These are phyloP conservation scores for Dryoscopus gambensis DNA, from an alignment of 2,113 vertebrate species.

Conservation along the genomic window DNA sequence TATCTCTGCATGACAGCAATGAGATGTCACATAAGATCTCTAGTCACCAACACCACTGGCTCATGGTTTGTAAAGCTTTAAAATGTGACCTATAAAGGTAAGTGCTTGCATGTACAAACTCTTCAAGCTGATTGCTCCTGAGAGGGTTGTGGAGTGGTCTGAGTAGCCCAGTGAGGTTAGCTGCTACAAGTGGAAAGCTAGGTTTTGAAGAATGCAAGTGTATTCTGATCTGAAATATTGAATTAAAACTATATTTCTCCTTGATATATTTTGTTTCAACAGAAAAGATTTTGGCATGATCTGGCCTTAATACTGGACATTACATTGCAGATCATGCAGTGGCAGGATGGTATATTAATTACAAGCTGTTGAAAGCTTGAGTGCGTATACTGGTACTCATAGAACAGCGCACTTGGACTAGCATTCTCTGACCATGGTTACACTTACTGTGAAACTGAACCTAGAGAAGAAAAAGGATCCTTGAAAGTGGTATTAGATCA, in stretches of 20 bases:
- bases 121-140: not conserved
- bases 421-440: not conserved
- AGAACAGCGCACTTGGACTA: not conserved
- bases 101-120: not conserved
- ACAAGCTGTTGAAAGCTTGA: not conserved
- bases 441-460: not conserved
- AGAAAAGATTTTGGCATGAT: not conserved
- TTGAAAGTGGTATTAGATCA: not conserved
- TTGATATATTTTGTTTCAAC: not conserved
- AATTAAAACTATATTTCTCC: not conserved
- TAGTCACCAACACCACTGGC: not conserved
- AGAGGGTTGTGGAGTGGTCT: not conserved
- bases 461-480: not conserved
- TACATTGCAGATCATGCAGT: not conserved
- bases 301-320: not conserved
- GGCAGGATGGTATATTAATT: not conserved
- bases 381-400: not conserved
- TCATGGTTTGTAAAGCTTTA: not conserved
- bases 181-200: not conserved
- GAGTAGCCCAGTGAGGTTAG: not conserved
- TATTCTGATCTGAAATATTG: not conserved
- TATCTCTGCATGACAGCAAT: not conserved
- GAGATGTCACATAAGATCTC: rapidly evolving
- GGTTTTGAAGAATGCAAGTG: not conserved
- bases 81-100: not conserved